phyloP scores from a whole-genome alignment of 2,797 vertebrate genomes.

The Diplodus puntazzo region DNA sequence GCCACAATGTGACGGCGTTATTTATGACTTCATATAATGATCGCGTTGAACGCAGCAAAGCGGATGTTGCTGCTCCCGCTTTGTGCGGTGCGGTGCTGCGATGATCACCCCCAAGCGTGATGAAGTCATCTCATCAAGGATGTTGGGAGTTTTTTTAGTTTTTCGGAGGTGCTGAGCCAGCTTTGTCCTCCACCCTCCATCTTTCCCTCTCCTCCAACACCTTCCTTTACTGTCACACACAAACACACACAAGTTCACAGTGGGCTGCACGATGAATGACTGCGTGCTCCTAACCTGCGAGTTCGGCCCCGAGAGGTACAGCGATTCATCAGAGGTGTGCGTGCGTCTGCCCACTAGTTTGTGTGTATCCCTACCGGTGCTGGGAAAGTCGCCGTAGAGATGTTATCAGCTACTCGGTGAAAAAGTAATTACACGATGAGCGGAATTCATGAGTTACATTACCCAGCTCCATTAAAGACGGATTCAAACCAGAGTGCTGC shows the following conservation, averaged over 20 bases:
- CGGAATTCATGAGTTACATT: background rate
- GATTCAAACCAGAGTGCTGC: background rate
- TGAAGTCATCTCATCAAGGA: constrained; percentile 26
- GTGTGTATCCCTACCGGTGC: constrained; percentile 7
- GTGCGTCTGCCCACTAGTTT: background rate
- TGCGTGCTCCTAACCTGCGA: constrained; percentile 46
- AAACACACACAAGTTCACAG: constrained; percentile 14
- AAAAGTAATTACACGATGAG: background rate
- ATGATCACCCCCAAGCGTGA: constrained; percentile 38
- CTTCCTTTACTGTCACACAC: constrained; percentile 13
- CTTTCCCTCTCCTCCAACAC: constrained; percentile 7
- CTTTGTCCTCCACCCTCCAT: constrained; percentile 68
- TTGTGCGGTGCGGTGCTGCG: constrained; percentile 14
- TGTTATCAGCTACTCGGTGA: background rate
- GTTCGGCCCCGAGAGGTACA: constrained; percentile 61
- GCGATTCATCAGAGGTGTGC: constrained; percentile 51
- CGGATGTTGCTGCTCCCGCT: constrained; percentile 25
- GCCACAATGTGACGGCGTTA: constrained; percentile 33
- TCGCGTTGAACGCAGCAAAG: constrained; percentile 18
- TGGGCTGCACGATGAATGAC: constrained; percentile 60
- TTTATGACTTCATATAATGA: constrained; percentile 39
- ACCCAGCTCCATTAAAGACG: background rate
- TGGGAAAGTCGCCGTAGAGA: background rate
- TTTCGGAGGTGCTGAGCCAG: constrained; percentile 68
- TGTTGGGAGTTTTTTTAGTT: background rate